phyloP scores from a whole-genome alignment of 2,888 invertebrate genomes.

The Hipparchia semele region DNA sequence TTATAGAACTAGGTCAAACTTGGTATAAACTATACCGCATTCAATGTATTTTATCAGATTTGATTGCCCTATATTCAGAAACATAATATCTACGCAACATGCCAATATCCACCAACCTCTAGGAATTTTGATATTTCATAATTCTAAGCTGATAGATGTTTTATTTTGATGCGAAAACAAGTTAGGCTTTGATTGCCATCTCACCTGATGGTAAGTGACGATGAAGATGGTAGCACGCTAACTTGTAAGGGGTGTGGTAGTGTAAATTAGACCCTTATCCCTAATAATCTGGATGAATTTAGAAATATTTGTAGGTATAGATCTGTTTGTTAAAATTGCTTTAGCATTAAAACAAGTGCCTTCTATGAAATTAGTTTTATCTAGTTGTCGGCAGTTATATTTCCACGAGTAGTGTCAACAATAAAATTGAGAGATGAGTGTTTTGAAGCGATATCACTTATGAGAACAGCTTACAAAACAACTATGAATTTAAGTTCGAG shows the following conservation, averaged over 20 bases:
- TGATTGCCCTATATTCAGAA: conserved; percentile 8
- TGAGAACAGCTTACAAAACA: conserved; percentile 10
- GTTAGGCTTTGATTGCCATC: too few species aligned
- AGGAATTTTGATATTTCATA: conserved; percentile 1
- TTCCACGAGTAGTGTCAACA: conserved; percentile 6
- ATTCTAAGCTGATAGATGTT: background rate
- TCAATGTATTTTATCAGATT: conserved; percentile 35
- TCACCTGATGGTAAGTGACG: too few species aligned
- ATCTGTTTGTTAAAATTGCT: too few species aligned
- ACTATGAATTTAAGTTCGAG: background rate
- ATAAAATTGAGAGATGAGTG: conserved; percentile 3
- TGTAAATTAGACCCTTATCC: too few species aligned
- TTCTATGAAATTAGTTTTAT: conserved; percentile 4
- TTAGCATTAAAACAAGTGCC: background rate
- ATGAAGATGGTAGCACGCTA: too few species aligned
- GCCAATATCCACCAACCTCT: background rate
- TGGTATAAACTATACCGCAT: conserved; percentile 43
- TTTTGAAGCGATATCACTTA: background rate
- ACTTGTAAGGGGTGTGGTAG: too few species aligned
- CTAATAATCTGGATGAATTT: too few species aligned
- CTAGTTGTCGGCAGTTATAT: background rate
- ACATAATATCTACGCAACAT: background rate
- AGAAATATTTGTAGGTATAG: too few species aligned
- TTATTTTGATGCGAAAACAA: background rate
- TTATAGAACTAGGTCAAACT: conserved; percentile 61